Evolutionary conservation across 2,797 vertebrate species (phyloP), one percentile per base, ranked within the genome.

Genomic region (Taenioides sp.): DNA sequence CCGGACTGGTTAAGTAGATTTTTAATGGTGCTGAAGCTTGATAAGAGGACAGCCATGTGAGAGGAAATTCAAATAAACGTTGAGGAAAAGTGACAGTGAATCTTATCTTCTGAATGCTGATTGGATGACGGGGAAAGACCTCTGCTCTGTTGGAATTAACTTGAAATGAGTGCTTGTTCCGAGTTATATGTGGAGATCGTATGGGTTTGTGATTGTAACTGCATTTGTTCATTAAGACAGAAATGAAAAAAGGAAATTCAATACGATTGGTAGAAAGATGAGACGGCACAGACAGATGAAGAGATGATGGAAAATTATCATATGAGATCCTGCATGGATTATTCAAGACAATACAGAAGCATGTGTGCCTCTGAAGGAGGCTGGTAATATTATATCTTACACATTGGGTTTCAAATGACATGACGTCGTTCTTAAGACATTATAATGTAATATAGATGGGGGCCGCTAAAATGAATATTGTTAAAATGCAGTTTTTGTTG

Each of bases 1-100:
- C 69, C 34, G 73, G 82, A 84, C 68, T 81, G 66, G 70, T 84
- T 84, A 84, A 87, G 86, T 84, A 83, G 83, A 84, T 85, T 84
- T 87, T 87, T 78, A 80, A 88, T 76, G 71, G 40, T 0, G 6
- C 72, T 68, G 70, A 74, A 52, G 78, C 70, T 70, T 2, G 73
- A 89, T 84, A 84, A 85, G 80, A 65, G 76, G 76, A 49, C 49
- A 74, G 67, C 57, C 2, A 10, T 2, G 64, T 22, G 49, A 67
- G 70, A 75, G 77, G 78, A 76, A 76, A 82, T 81, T 86, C 72
- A 75, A 83, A 85, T 80, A 71, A 76, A 76, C 40, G 25, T 37
- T 17, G 67, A 40, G 59, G 23, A 61, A 73, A 76, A 70, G 65
- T 82, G 72, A 83, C 74, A 77, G 75, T 23, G 25, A 12, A 73